phyloP scores from a whole-genome alignment of 2,113 vertebrate species.

The Chaetura pelagica region DNA sequence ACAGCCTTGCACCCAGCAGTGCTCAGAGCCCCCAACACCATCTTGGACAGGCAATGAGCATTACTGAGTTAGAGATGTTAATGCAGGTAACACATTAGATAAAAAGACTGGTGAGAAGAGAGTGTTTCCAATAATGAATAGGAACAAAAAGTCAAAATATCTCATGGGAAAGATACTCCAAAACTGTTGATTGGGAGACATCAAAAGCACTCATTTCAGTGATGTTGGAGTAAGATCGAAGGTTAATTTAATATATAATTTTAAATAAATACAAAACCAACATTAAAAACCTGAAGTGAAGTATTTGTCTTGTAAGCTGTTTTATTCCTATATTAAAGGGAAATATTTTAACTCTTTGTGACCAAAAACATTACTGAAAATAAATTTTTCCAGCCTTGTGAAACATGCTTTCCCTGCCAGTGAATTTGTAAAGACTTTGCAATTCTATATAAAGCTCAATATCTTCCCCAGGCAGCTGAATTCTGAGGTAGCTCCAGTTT shows the following conservation, averaged over 20 bases:
- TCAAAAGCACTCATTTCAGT: neutral
- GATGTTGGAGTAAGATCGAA: neutral
- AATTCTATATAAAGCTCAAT: neutral
- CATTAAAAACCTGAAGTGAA: constrained; percentile 6
- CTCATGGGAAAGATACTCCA: neutral
- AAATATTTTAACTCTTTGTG: constrained; percentile 44
- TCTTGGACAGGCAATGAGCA: neutral
- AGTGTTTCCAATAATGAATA: neutral
- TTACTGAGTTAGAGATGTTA: neutral
- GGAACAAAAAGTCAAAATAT: neutral
- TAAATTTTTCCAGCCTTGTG: neutral
- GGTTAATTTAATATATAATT: constrained; percentile 28
- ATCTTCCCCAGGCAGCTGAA: neutral
- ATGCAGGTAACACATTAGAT: neutral
- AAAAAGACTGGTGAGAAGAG: neutral
- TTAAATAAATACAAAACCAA: constrained; percentile 36
- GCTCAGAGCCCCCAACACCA: neutral
- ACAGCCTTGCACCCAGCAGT: neutral
- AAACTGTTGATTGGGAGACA: neutral
- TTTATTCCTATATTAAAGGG: constrained; percentile 7
- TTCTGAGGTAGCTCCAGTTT: neutral
- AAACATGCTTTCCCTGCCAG: neutral
- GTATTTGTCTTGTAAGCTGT: neutral
- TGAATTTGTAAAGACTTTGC: neutral
- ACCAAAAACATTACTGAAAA: neutral